phyloP scores from a whole-genome alignment of 2,888 invertebrate genomes.

The Labia minor region DNA sequence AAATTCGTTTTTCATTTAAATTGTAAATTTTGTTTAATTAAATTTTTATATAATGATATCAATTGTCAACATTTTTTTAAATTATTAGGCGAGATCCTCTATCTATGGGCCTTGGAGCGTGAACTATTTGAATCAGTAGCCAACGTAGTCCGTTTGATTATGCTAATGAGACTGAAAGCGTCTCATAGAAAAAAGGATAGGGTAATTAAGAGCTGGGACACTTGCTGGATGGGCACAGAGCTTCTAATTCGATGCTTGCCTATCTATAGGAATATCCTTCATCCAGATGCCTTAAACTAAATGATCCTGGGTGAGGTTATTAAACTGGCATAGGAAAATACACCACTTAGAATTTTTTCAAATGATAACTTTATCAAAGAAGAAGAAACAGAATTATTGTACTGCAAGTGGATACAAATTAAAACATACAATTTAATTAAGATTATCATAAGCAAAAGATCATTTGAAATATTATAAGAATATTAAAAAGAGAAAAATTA shows the following conservation, averaged over 20 bases:
- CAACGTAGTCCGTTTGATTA: neutral
- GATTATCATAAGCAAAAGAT: too few relatives aligned
- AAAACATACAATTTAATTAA: too few relatives aligned
- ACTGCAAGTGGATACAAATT: too few relatives aligned
- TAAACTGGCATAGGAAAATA: too few relatives aligned
- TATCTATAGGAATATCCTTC: neutral
- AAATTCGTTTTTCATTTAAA: neutral
- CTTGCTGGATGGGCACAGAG: neutral
- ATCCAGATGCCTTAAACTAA: neutral
- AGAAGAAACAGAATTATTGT: too few relatives aligned
- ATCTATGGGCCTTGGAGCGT: neutral
- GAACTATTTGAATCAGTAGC: conserved; percentile 7
- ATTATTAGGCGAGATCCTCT: neutral
- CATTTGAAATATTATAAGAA: too few relatives aligned
- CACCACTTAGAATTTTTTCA: too few relatives aligned
- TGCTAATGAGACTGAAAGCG: neutral
- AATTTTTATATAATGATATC: neutral
- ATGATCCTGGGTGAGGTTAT: neutral
- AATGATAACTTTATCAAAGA: too few relatives aligned
- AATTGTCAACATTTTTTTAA: neutral
- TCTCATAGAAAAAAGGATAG: neutral
- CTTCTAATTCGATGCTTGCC: neutral
- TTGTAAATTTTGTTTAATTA: neutral
- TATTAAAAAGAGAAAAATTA: too few relatives aligned
- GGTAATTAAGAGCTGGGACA: neutral